phyloP scores from a whole-genome alignment of 35 echinoderm and acorn worm genomes.

The Acanthaster planci region DNA sequence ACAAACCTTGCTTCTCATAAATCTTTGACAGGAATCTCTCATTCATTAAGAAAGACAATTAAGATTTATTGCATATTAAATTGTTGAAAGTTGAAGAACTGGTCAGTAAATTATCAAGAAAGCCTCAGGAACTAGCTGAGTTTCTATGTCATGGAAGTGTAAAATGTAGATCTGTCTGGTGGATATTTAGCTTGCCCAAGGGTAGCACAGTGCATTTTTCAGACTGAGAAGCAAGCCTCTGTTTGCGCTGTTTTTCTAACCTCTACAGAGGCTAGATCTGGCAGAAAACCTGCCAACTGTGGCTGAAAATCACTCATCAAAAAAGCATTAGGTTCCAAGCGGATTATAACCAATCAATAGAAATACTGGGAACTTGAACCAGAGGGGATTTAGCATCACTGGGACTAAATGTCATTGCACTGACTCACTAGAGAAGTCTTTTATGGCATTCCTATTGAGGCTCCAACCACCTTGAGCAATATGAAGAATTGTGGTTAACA shows the following conservation, averaged over 20 bases:
- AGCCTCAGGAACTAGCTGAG: too few relatives aligned
- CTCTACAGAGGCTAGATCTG: background rate
- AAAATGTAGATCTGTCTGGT: background rate
- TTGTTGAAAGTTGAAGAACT: too few relatives aligned
- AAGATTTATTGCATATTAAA: too few relatives aligned
- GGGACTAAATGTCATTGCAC: conserved; percentile 17
- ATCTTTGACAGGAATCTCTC: too few relatives aligned
- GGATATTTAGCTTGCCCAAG: background rate
- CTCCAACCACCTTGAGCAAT: too few relatives aligned
- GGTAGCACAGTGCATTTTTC: background rate
- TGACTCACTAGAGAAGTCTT: too few relatives aligned
- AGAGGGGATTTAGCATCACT: background rate
- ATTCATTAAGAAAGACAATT: too few relatives aligned
- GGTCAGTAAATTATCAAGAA: too few relatives aligned
- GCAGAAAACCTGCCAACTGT: conserved; percentile 13
- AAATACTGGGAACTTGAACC: conserved; percentile 16
- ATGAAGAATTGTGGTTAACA: too few relatives aligned
- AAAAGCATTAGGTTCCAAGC: conserved; percentile 11
- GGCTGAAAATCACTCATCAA: conserved; percentile 28
- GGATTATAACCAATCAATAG: conserved; percentile 18
- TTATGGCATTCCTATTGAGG: too few relatives aligned
- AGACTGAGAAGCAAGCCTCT: background rate
- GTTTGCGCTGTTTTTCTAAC: conserved; percentile 14
- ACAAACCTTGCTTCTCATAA: too few relatives aligned
- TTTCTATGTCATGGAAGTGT: background rate